Conservation (phyloP, 2,888 invertebrate genomes). For the Ennomos quercinarius region DNA sequence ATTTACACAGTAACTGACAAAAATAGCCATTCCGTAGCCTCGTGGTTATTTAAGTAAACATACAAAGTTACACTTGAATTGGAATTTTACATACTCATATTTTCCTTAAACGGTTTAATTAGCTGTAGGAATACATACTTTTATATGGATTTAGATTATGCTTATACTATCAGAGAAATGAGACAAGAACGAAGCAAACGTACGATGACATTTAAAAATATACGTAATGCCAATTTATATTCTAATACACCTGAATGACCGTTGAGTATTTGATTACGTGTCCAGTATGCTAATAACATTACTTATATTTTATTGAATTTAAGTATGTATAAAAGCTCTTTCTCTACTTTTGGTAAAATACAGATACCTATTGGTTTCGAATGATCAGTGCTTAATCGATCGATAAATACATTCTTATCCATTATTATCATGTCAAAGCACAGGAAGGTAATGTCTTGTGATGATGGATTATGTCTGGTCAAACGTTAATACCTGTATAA, state of each 20-base stretch:
- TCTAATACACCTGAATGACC: constrained; percentile 15
- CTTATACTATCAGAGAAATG: not conserved
- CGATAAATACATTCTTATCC: no score
- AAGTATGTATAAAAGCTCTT: constrained; percentile 5
- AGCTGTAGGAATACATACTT: not conserved
- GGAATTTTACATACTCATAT: constrained; percentile 22
- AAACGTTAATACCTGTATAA: no score
- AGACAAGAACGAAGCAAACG: not conserved
- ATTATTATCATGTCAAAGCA: no score
- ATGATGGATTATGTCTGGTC: no score
- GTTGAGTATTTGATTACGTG: constrained; percentile 28
- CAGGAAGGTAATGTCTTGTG: no score
- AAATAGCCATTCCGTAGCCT: constrained; percentile 53
- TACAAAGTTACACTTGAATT: constrained; percentile 27
- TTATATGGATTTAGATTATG: not conserved
- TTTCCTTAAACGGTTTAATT: constrained; percentile 6
- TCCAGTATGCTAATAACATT: constrained; percentile 25
- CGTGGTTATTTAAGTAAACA: constrained; percentile 52
- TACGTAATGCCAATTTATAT: constrained; percentile 10
- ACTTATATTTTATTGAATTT: constrained; percentile 17
- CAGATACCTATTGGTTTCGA: no score
- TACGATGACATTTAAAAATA: constrained; percentile 3
- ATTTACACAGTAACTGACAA: constrained; percentile 57
- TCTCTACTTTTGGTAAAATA: constrained; percentile 3
- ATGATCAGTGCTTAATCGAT: no score